Evolutionary conservation across 2,888 invertebrate species (phyloP), one percentile per base, ranked within the genome.

Genomic region (Lypha dubia): DNA sequence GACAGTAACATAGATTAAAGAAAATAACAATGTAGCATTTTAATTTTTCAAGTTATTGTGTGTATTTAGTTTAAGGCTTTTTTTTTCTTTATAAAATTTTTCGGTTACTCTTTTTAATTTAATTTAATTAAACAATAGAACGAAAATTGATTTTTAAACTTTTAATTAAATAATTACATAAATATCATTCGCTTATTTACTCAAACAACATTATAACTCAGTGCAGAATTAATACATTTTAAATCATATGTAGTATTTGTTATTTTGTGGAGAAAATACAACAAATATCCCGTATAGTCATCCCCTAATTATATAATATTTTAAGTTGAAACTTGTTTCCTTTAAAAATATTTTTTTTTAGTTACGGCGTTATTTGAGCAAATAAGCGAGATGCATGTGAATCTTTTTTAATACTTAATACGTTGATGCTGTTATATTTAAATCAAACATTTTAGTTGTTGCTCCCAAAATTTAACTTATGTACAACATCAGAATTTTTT

Each of bases 401-500:
- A 20, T 53, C 62, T 35, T 7, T 56, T 38, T 8, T 41, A 46
- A 17, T 68, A 73, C 56, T 70, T 53, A 62, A 46, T 62, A 76
- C 65, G 60, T 75, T n/a, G 20, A 38, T 53, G 32, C 9, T 20
- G 13, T 63, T 53, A 63, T 35, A 6, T 46, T 44, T 8, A 70
- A 56, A 56, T 41, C 41, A 56, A 58, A 22, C 35, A 22, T 46
- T 49, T 79, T 67, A 6, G 46, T 56, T 2, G 17, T 60, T 67
- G 9, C 24, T 71, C 8, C 32, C n/a, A 32, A 71, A 38, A 38
- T 24, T 20, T 67, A 67, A 53, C n/a, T 58, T 58, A 68, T n/a
- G n/a, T n/a, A n/a, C n/a, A n/a, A n/a, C 5, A 35, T 17, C 9
- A 46, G 7, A 24, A 60, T 35, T 62, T 17, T 62, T 86, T 87